phyloP scores from a whole-genome alignment of 2,113 vertebrate genomes.

The Seriola quinqueradiata region DNA sequence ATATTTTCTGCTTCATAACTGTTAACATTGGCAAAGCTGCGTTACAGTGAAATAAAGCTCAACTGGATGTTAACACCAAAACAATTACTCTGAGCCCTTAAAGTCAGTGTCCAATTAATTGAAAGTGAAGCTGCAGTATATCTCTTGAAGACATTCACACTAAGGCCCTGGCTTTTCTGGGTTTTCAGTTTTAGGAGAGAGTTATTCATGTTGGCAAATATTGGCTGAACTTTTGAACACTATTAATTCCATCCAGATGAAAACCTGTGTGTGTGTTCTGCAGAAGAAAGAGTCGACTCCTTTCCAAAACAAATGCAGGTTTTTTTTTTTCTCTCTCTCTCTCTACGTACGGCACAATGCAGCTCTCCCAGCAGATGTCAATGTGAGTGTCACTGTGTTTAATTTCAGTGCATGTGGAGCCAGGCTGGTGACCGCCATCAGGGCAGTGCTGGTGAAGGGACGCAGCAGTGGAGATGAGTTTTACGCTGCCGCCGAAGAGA shows the following conservation, averaged over 20 bases:
- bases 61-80: conserved; percentile 48
- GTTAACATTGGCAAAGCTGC: conserved; percentile 56
- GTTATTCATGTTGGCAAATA: conserved; percentile 69
- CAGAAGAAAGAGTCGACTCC: conserved; percentile 18
- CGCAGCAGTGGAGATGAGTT: conserved; percentile 86
- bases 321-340: neutral
- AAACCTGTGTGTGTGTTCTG: conserved; percentile 20
- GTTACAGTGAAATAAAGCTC: conserved; percentile 58
- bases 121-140: conserved; percentile 67
- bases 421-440: conserved; percentile 89
- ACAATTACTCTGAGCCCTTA: conserved; percentile 59
- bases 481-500: conserved; percentile 85
- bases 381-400: conserved; percentile 24
- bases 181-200: conserved; percentile 35
- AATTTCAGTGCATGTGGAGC: conserved; percentile 86
- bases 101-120: conserved; percentile 62
- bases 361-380: neutral
- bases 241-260: conserved; percentile 67
- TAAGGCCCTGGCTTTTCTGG: conserved; percentile 44
- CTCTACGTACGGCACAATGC: neutral
- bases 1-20: conserved; percentile 46
- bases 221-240: conserved; percentile 64
- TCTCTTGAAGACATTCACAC: conserved; percentile 58
- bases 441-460: conserved; percentile 90
- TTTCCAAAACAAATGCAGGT: conserved; percentile 43